A percentile compares a stretch with the other conserved stretches of the same genome.
Conservation (phyloP, 2,113 vertebrate genomes). For the Elanoides forficatus region DNA sequence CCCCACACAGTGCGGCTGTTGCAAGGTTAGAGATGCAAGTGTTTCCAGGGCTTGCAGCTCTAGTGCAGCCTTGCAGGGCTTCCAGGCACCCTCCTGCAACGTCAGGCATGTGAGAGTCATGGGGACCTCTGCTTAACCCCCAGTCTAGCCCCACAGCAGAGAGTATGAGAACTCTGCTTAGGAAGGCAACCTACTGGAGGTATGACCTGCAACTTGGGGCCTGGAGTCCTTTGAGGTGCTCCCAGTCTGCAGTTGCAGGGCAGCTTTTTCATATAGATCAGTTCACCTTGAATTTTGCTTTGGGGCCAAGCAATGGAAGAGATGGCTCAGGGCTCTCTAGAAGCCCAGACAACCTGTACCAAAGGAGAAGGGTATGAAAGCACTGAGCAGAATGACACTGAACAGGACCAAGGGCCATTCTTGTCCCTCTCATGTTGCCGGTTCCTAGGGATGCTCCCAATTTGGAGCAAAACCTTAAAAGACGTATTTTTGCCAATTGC, state of each 20-base stretch:
- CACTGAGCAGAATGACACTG: background rate
- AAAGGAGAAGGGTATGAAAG: background rate
- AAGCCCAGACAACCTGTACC: background rate
- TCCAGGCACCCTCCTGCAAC: background rate
- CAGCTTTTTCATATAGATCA: background rate
- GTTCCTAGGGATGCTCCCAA: background rate
- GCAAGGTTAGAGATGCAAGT: background rate
- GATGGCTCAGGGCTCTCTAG: background rate
- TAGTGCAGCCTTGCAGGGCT: background rate
- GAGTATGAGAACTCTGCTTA: background rate
- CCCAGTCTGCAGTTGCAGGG: background rate
- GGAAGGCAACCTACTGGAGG: rapidly evolving
- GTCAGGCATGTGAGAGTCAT: background rate
- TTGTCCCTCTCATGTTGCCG: background rate
- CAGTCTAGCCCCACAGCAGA: background rate
- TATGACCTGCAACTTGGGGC: background rate
- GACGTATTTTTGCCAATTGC: background rate
- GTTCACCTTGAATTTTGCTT: background rate
- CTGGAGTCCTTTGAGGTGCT: background rate
- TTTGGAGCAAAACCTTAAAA: background rate
- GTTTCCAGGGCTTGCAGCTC: background rate
- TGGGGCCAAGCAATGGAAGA: background rate
- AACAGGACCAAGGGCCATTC: background rate
- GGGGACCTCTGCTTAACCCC: background rate
- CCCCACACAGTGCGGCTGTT: no score